Base-by-base conservation (phyloP, 1,140 invertebrate species). In the Bombus breviceps region DNA sequence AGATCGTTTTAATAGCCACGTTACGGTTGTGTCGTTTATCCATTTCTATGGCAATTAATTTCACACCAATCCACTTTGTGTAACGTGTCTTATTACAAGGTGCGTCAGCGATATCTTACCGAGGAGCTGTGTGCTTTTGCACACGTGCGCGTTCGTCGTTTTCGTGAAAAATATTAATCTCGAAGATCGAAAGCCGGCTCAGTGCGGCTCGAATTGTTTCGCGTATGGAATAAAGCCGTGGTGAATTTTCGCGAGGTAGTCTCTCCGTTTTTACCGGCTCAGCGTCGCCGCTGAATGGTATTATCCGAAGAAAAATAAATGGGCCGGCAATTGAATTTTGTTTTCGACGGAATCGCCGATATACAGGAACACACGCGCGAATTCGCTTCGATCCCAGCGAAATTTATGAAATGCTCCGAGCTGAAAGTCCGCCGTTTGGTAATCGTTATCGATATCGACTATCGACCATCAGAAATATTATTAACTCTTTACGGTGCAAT, bases 141-240 rank as follows among this genome's bases (percentile, higher is more conserved):
- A 22, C 34, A 57, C 71, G 59, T 53, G 71, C 59, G n/a, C 53
- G 75, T 79, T 22, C 22, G 8, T 69, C 69, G 59, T 80, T 75
- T 22, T 57, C 47, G 80, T 47, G 71, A 83, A 83, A 89, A 87
- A 87, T 90, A 90, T 32, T 34, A 32, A 59, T 18, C 28, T 25
- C 0, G 15, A 59, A 6, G 78, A 53, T 15, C 47, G 81, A 34
- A 81, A 78, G 41, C 64, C 25, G 32, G 9, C 41, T 34, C 0
- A 2, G 2, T 41, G 66, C 34, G 53, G 37, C 68, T 62, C 43
- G 47, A 81, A 34, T 57, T 43, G 77, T 80, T 87, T 78, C 66
- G 47, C 64, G 37, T 37, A 43, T 62, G 39, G 4, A 66, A 64
- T 53, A 84, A 84, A 72, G 41, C 39, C 6, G 9, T 13, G 13